phyloP scores from a whole-genome alignment of 2,113 vertebrate species.

The Antechinus stuartii region DNA sequence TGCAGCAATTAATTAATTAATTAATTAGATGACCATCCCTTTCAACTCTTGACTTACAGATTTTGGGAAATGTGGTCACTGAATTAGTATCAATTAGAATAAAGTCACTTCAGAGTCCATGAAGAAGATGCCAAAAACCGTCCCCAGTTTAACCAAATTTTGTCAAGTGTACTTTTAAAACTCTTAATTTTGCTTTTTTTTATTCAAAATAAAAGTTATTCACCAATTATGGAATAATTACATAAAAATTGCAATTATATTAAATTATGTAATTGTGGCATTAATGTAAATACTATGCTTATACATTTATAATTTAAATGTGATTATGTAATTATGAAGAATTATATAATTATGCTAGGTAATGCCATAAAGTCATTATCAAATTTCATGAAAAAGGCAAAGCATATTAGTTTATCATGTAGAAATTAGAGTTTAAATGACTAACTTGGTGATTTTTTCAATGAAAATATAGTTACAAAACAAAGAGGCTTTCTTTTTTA shows the following conservation, averaged over 20 bases:
- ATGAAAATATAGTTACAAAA: not conserved
- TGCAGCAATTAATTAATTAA: not conserved
- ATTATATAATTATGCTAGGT: constrained; percentile 10
- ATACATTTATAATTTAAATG: constrained; percentile 13
- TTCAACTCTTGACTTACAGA: not conserved
- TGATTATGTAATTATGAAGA: constrained; percentile 10
- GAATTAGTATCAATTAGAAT: not conserved
- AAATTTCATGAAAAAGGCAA: not conserved
- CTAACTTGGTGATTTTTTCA: constrained; percentile 16
- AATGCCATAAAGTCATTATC: not conserved
- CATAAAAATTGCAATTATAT: constrained; percentile 18
- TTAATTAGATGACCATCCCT: not conserved
- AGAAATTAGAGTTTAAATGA: constrained; percentile 29
- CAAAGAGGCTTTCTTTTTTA: not conserved
- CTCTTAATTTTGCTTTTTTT: not conserved
- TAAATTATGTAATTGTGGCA: constrained; percentile 8
- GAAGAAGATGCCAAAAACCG: not conserved
- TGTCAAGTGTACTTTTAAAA: not conserved
- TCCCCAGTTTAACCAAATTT: not conserved
- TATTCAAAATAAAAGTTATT: not conserved
- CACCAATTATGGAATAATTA: not conserved
- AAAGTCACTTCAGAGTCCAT: not conserved
- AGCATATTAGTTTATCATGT: not conserved
- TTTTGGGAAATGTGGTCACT: not conserved
- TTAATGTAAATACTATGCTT: constrained; percentile 15